A percentile compares a stretch with the other conserved stretches of the same genome.
phyloP scores from a whole-genome alignment of 2,113 vertebrate species.

The Guaruba guarouba region DNA sequence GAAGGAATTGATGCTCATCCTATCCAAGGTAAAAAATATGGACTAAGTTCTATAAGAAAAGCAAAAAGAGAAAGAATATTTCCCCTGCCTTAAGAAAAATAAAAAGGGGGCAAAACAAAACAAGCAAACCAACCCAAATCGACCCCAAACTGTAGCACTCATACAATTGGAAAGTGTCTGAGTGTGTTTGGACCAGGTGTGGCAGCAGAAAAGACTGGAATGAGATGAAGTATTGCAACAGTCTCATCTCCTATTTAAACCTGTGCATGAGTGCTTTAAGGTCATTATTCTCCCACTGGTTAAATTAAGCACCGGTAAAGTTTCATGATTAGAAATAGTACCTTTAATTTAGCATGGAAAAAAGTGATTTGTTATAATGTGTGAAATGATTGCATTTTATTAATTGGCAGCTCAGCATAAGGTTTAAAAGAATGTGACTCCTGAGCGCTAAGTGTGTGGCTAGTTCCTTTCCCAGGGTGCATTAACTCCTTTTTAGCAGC shows the following conservation, averaged over 20 bases:
- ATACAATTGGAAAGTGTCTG: not conserved
- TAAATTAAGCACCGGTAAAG: not conserved
- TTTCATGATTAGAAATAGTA: conserved; percentile 28
- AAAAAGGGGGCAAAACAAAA: not conserved
- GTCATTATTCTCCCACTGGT: conserved; percentile 1
- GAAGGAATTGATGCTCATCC: not conserved
- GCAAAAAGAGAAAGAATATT: not conserved
- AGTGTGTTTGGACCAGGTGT: not conserved
- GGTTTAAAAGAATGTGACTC: not conserved
- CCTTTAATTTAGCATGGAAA: conserved; percentile 18
- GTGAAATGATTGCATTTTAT: not conserved
- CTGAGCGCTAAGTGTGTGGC: not conserved
- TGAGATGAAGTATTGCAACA: not conserved
- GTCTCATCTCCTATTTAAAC: conserved; percentile 6
- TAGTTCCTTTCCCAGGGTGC: not conserved
- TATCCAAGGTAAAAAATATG: not conserved
- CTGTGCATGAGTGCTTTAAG: not conserved
- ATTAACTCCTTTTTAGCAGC: not conserved
- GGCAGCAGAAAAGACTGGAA: not conserved
- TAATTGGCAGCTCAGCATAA: not conserved
- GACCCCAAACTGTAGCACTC: fast-evolving
- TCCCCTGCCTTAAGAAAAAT: not conserved
- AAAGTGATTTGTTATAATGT: conserved; percentile 12
- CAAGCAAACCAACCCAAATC: not conserved
- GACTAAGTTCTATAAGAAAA: not conserved